Evolutionary conservation across 2,113 vertebrate genomes (phyloP), one percentile per base, ranked within the genome.

Genomic region (Nesoenas mayeri): DNA sequence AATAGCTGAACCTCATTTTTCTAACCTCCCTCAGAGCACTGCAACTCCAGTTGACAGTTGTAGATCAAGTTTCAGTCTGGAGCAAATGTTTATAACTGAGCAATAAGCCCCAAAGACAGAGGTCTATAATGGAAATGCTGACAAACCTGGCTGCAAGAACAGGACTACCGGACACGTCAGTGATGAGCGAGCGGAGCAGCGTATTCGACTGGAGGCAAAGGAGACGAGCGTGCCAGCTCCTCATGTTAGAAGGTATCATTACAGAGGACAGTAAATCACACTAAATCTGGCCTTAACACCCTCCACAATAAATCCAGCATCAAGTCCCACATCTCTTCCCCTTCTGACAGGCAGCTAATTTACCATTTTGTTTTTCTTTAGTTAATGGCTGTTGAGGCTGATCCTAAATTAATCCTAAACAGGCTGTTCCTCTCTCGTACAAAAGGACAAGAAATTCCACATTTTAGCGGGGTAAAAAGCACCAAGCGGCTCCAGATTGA

Each of bases 61-160:
- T 83, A 94, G 81, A 66, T 89, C 84, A 82, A 83, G 62, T 96
- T 91, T 88, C 92, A 79, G 31, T 71, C 53, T 53, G 82, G 71
- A 92, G 83, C 66, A 82, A 92, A 85, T 71, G 62, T 85, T 96
- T 89, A 58, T 31, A 75, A 50, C 22, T 15, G 62, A 92, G 91
- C 58, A 73, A 77, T 88, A 85, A 94, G 89, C 44, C 66, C 72
- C 4, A 0, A 84, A 89, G 89, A 71, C 44, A 47, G 17, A 47
- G 44, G 17, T 47, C 44, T 47, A 25, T 16, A 7, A 44, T 60
- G 80, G 84, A 62, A 75, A 3, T 3, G 57, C 95, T 71, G 80
- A 54, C 70, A 91, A 82, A 36, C 12, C 24, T 78, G 32, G 77
- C 8, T 11, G 56, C 61, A 70, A 53, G 91, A 93, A 29, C 32